These are phyloP conservation scores for Tamandua tetradactyla DNA, from an alignment of 2,797 vertebrate species.

Conservation along the genomic window DNA sequence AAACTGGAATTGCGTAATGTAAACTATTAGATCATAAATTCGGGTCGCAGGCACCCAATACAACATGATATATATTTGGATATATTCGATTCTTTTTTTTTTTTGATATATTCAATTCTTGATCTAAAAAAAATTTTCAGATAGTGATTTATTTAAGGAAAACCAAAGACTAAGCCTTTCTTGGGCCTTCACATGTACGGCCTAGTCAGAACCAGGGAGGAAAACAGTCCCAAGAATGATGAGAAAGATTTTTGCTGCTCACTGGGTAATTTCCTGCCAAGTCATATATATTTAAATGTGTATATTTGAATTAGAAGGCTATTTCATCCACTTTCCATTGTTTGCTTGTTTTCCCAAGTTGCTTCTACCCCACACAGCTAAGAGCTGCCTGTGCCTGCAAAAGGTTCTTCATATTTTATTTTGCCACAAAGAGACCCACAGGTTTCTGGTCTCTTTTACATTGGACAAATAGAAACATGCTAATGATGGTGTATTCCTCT, in stretches of 20 bases:
- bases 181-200: neutral
- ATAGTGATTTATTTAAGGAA: neutral
- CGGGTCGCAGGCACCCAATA: neutral
- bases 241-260: neutral
- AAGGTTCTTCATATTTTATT: neutral
- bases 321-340: too few species aligned
- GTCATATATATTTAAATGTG: too few species aligned
- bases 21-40: neutral
- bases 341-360: neutral
- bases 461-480: accelerated
- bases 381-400: neutral
- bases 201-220: neutral
- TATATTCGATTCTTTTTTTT: neutral
- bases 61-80: neutral
- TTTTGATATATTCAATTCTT: too few species aligned
- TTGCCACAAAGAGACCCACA: neutral
- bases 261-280: neutral
- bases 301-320: neutral
- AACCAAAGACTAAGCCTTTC: neutral
- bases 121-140: neutral
- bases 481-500: accelerated
- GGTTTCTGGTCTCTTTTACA: accelerated
- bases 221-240: neutral
- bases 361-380: neutral
- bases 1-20: neutral